A percentile compares a stretch with the other conserved stretches of the same genome.
These are phyloP conservation scores for Sceloporus undulatus DNA, from an alignment of 2,113 vertebrate genomes.

Conservation along the genomic window DNA sequence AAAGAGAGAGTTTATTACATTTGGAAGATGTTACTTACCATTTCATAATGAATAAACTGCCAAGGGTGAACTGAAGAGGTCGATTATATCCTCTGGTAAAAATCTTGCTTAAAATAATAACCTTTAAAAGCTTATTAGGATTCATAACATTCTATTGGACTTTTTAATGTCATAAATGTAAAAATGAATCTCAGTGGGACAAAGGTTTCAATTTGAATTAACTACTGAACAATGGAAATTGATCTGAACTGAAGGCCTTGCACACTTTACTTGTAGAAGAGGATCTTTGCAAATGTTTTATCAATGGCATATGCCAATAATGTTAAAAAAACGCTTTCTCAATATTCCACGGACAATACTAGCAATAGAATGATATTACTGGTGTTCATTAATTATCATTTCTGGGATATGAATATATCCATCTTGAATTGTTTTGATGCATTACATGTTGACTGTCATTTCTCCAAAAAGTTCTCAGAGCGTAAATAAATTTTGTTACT, in stretches of 20 bases:
- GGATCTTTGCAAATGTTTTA: not conserved
- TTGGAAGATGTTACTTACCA: conserved; percentile 10
- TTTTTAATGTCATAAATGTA: not conserved
- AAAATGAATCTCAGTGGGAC: not conserved
- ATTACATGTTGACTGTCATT: not conserved
- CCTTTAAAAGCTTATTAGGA: conserved; percentile 10
- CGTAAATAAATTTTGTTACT: too few species aligned
- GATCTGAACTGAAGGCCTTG: not conserved
- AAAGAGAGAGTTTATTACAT: conserved; percentile 4
- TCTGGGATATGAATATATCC: not conserved
- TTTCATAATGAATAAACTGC: not conserved
- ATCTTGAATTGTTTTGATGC: not conserved
- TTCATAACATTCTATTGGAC: not conserved
- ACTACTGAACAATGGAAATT: not conserved
- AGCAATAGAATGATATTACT: not conserved
- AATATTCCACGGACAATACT: too few species aligned
- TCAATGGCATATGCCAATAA: not conserved
- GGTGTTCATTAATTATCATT: not conserved
- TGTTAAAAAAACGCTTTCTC: too few species aligned
- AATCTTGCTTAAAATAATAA: conserved; percentile 2
- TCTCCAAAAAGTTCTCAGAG: too few species aligned
- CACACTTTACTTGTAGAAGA: not conserved
- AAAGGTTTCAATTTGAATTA: not conserved
- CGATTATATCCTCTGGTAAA: conserved; percentile 1
- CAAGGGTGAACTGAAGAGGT: not conserved